Evolutionary conservation across 92 coral and sea anemone species (phyloP), one percentile per base, ranked within the genome.

Genomic region (Phenganax stokvisi): DNA sequence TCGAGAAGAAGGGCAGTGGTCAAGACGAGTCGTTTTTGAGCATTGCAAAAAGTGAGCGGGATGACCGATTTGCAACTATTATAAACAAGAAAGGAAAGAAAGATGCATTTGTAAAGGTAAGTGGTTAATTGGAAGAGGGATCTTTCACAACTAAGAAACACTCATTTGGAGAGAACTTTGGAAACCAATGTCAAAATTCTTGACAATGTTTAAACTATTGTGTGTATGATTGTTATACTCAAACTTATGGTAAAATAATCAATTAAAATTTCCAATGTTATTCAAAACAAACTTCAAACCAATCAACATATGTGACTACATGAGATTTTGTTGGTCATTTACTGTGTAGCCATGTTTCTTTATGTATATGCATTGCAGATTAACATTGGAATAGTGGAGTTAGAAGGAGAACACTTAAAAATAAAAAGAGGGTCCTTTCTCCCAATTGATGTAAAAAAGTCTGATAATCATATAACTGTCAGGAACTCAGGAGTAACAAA

Each of bases 361-460:
- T 66, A 71, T 11, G 12, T 37, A 20, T 71, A 16, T 71, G 25
- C 15, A 52, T 12, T 71, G 58, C 51, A 72, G 77, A 72, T 72
- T 54, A 72, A 72, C 51, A 25, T 72, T n/a, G 77, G 77, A 72
- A 72, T 72, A 20, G 77, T 29, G n/a, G 77, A 72, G 28, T 16
- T 47, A 20, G 77, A 72, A 31, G 31, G 9, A 27, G 31, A 56
- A 5, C 77, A 44, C 20, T n/a, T 72, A 25, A 72, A 72, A 54
- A 54, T 72, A 20, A 72, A n/a, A 51, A 72, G 77, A 27, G 77
- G 77, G 28, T 72, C 77, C 17, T 56, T 51, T 51, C 59, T 72
- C 7, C 77, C 77, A 9, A 72, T 72, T 29, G 77, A 72, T 31
- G 72, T 72, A 29, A 65, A 75, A 71, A 82, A 82, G 54, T 27